Evolutionary conservation across 2,888 invertebrate genomes (phyloP).

Genomic region (Poecilus cupreus): DNA sequence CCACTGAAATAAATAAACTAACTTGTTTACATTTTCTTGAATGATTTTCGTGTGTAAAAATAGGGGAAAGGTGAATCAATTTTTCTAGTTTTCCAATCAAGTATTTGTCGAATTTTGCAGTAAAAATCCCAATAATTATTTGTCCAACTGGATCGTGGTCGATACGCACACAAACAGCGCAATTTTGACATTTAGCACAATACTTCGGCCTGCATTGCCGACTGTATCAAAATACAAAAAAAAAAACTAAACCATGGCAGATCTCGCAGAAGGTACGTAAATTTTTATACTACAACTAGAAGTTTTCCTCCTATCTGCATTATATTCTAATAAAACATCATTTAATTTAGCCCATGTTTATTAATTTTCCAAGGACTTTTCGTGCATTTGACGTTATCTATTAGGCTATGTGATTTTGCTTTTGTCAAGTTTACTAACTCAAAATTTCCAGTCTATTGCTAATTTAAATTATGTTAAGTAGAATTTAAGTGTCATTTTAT

Average conservation of each 20-base stretch:
- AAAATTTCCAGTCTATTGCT: not conserved
- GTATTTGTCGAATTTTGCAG: conserved; percentile 1
- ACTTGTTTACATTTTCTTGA: conserved; percentile 55
- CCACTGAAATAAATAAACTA: conserved; percentile 47
- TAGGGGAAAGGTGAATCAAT: conserved; percentile 32
- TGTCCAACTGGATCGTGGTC: conserved; percentile 47
- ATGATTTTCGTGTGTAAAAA: conserved; percentile 49
- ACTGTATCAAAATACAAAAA: conserved; percentile 56
- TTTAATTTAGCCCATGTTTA: not conserved
- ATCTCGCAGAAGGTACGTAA: conserved; percentile 53
- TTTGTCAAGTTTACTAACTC: conserved; percentile 54
- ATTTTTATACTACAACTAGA: conserved; percentile 10
- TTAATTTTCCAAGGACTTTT: not conserved
- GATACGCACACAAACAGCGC: conserved; percentile 27
- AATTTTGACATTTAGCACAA: conserved; percentile 56
- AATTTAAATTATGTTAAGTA: not conserved
- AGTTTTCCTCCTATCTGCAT: conserved; percentile 6
- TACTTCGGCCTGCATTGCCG: conserved; percentile 42
- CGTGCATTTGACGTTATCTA: not conserved
- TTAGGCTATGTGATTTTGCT: conserved; percentile 42
- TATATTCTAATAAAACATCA: not conserved
- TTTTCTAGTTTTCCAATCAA: conserved; percentile 36
- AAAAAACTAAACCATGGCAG: conserved; percentile 52
- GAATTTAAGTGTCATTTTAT: conserved; percentile 23
- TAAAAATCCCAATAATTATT: conserved; percentile 40